Conservation (phyloP, 2,113 vertebrate species). For the Ciconia stormi region DNA sequence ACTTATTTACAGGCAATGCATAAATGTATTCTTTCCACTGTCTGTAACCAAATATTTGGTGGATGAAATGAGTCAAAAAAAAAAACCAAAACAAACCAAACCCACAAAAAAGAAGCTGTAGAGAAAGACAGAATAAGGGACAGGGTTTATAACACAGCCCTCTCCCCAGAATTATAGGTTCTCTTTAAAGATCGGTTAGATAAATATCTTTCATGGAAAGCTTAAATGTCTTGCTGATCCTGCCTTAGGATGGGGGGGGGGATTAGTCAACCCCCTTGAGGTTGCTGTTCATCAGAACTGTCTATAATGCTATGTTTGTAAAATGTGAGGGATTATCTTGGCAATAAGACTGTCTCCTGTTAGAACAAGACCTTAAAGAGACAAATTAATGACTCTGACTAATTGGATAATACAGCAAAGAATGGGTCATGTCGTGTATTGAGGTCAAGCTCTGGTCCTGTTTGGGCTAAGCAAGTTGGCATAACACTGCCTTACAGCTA, state of each 20-base stretch:
- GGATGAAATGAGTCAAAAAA: neutral
- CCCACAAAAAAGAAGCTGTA: neutral
- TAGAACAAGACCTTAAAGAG: slow-evolving; percentile 59
- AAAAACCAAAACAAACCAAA: neutral
- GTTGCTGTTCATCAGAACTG: slow-evolving; percentile 39
- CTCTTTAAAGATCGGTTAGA: slow-evolving; percentile 24
- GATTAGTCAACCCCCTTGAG: slow-evolving; percentile 39
- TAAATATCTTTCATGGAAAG: slow-evolving; percentile 51
- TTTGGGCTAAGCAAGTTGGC: neutral
- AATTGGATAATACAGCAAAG: slow-evolving; percentile 40
- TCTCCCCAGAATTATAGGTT: neutral
- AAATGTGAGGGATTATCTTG: slow-evolving; percentile 53
- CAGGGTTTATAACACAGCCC: neutral
- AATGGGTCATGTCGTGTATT: neutral
- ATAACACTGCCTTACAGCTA: neutral
- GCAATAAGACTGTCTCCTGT: slow-evolving; percentile 42
- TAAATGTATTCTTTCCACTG: neutral
- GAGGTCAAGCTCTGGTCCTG: neutral
- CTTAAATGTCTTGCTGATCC: slow-evolving; percentile 53
- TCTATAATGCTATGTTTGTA: slow-evolving; percentile 39
- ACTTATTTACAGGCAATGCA: neutral
- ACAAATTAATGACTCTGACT: slow-evolving; percentile 18
- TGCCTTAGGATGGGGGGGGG: slow-evolving; percentile 10
- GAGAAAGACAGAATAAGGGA: neutral
- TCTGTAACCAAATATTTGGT: neutral